phyloP scores from a whole-genome alignment of 1,140 invertebrate genomes.

The Diachasma alloeum region DNA sequence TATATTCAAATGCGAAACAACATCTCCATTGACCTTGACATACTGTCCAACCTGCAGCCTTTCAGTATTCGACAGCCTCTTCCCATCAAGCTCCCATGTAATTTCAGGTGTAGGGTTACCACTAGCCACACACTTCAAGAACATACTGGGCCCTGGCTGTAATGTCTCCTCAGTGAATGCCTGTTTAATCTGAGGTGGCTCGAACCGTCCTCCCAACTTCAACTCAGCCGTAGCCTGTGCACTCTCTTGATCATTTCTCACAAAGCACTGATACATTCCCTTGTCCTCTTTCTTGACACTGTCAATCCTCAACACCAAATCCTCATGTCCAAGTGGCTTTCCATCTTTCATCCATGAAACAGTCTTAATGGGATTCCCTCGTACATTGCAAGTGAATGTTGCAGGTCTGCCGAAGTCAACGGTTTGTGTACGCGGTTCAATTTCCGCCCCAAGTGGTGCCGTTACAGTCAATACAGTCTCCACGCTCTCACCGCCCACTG shows the following conservation, averaged over 20 bases:
- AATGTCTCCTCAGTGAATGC: slow-evolving; percentile 87
- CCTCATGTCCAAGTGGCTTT: slow-evolving; percentile 80
- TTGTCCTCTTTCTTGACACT: slow-evolving; percentile 93
- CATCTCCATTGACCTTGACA: slow-evolving; percentile 87
- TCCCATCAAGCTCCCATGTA: slow-evolving; percentile 91
- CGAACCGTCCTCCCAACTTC: slow-evolving; percentile 88
- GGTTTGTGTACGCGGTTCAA: slow-evolving; percentile 89
- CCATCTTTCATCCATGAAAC: slow-evolving; percentile 94
- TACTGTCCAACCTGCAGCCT: slow-evolving; percentile 85
- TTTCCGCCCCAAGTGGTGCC: slow-evolving; percentile 84
- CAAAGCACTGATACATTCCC: slow-evolving; percentile 98
- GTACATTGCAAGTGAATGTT: slow-evolving; percentile 87
- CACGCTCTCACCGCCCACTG: slow-evolving; percentile 90
- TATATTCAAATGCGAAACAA: slow-evolving; percentile 93
- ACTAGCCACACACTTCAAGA: slow-evolving; percentile 81
- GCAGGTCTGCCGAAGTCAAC: slow-evolving; percentile 92
- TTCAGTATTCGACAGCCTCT: slow-evolving; percentile 83
- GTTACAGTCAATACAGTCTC: slow-evolving; percentile 93
- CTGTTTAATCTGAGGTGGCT: slow-evolving; percentile 87
- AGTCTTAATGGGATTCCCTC: slow-evolving; percentile 88
- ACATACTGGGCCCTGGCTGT: slow-evolving; percentile 85
- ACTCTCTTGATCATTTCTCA: slow-evolving; percentile 92
- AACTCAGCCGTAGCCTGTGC: slow-evolving; percentile 92
- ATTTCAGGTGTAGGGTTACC: slow-evolving; percentile 96
- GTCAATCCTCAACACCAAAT: slow-evolving; percentile 83